Conservation (phyloP, 2,888 invertebrate species). For the Orthonychiurus folsomi region DNA sequence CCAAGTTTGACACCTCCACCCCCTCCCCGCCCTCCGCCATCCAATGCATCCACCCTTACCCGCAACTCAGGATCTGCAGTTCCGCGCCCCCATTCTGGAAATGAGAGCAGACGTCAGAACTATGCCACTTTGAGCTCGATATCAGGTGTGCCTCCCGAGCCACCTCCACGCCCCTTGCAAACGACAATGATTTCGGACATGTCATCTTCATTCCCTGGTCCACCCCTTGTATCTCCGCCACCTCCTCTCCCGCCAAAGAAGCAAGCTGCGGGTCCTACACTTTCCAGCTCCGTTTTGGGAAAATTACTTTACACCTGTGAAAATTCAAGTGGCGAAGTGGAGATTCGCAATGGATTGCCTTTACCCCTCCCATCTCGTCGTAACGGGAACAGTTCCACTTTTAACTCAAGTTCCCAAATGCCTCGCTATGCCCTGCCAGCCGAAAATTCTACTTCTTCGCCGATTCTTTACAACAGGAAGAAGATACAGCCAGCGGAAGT, state of each 20-base stretch:
- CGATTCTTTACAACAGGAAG: background rate
- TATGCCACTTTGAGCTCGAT: slow-evolving; percentile 35
- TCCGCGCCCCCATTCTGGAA: slow-evolving; percentile 37
- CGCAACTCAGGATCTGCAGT: slow-evolving; percentile 29
- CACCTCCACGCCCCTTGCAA: slow-evolving; percentile 56
- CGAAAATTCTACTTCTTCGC: background rate
- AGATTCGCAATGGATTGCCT: slow-evolving; percentile 50
- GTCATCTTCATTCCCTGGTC: background rate
- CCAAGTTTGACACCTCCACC: slow-evolving; percentile 40
- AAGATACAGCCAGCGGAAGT: background rate
- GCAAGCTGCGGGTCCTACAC: slow-evolving; percentile 44
- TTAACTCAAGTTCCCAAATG: background rate
- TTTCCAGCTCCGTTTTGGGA: slow-evolving; percentile 23
- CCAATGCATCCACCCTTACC: slow-evolving; percentile 5
- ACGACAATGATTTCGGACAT: slow-evolving; percentile 25
- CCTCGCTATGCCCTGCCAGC: slow-evolving; percentile 8
- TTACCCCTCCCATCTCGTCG: slow-evolving; percentile 52
- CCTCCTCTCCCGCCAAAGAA: slow-evolving; percentile 58
- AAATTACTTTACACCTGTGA: slow-evolving; percentile 13
- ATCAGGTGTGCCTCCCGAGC: slow-evolving; percentile 50
- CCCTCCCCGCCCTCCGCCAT: slow-evolving; percentile 27
- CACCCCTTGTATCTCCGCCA: slow-evolving; percentile 48
- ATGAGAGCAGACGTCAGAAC: slow-evolving; percentile 41
- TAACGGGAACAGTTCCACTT: background rate
- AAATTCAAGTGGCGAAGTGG: slow-evolving; percentile 13